Conservation (phyloP, 2,113 vertebrate species). For the Willisornis vidua region DNA sequence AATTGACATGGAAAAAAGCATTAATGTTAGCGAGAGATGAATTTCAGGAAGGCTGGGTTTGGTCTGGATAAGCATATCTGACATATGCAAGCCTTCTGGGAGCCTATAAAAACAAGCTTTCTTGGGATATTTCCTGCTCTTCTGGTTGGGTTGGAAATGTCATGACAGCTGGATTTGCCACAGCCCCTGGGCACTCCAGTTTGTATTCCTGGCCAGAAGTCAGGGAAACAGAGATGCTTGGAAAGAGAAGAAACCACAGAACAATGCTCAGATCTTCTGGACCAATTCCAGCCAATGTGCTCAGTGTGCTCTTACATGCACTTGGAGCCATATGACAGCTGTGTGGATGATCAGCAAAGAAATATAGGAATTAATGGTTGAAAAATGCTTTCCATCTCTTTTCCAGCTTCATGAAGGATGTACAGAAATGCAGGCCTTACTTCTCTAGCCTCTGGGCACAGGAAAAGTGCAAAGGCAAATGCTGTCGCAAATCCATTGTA, state of each 20-base stretch:
- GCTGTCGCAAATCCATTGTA: not conserved
- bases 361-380: not conserved
- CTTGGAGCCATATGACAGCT: not conserved
- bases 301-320: not conserved
- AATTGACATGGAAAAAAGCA: conserved; percentile 28
- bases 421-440: not conserved
- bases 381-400: not conserved
- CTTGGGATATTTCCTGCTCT: conserved; percentile 55
- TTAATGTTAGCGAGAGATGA: conserved; percentile 16
- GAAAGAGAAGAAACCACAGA: conserved; percentile 24
- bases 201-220: conserved; percentile 18
- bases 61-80: conserved; percentile 53
- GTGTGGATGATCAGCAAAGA: not conserved
- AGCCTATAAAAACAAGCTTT: conserved; percentile 45
- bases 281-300: not conserved
- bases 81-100: conserved; percentile 35
- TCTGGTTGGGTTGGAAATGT: conserved; percentile 39
- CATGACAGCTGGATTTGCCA: not conserved
- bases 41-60: conserved; percentile 54
- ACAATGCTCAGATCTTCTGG: not conserved
- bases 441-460: not conserved
- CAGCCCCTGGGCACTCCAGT: conserved; percentile 1
- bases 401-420: not conserved
- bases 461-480: not conserved
- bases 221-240: not conserved